A percentile compares a stretch with the other conserved stretches of the same genome.
phyloP scores from a whole-genome alignment of 2,888 invertebrate genomes.

The Drosophila algonquin region DNA sequence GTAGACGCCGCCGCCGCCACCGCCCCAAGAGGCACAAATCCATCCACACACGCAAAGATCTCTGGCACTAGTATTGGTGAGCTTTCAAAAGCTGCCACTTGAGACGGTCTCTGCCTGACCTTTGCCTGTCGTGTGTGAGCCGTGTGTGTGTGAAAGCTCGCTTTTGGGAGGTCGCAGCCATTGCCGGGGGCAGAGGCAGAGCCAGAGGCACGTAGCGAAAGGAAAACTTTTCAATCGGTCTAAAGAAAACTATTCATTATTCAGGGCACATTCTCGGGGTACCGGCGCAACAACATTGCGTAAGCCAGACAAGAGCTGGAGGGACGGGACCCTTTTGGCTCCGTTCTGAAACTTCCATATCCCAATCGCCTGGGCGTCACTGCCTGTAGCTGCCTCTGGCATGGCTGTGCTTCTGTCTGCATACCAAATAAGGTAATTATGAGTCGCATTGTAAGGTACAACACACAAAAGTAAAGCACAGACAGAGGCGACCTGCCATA shows the following conservation, averaged over 20 bases:
- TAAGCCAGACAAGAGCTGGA: conserved; percentile 43
- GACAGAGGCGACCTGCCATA: conserved; percentile 53
- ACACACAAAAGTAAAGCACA: conserved; percentile 75
- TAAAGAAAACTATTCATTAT: conserved; percentile 55
- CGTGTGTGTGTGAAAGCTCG: too few species aligned
- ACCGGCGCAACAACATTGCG: conserved; percentile 50
- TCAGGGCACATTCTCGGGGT: conserved; percentile 55
- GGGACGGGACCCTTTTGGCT: conserved; percentile 27
- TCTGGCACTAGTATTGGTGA: not conserved
- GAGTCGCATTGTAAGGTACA: conserved; percentile 63
- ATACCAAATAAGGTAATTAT: conserved; percentile 79
- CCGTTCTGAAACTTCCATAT: conserved; percentile 55
- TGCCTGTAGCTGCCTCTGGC: conserved; percentile 2
- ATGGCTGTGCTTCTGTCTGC: conserved; percentile 70
- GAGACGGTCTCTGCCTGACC: too few species aligned
- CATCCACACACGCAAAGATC: not conserved
- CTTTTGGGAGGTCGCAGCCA: conserved; percentile 28
- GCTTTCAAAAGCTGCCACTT: conserved; percentile 11
- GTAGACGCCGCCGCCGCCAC: conserved; percentile 1
- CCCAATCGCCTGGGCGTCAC: conserved; percentile 64
- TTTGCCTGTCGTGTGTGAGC: too few species aligned
- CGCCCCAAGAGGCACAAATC: not conserved
- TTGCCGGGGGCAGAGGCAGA: conserved; percentile 4
- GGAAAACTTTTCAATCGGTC: conserved; percentile 30
- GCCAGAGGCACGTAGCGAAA: conserved; percentile 16